phyloP scores from a whole-genome alignment of 2,797 vertebrate genomes.

The Huso huso region DNA sequence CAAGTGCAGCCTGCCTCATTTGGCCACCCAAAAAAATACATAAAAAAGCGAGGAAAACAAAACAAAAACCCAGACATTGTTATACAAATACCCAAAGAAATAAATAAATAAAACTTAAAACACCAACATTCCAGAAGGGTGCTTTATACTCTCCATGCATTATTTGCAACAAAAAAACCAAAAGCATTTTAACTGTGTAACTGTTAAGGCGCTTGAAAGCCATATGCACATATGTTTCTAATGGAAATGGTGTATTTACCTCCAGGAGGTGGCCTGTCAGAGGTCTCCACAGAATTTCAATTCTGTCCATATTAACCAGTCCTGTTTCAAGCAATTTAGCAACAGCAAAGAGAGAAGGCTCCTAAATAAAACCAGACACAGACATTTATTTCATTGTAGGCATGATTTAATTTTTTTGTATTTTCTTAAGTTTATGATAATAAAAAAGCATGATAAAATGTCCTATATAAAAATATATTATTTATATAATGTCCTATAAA shows the following conservation, averaged over 20 bases:
- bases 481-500: too few relatives aligned
- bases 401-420: too few relatives aligned
- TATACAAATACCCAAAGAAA: too few relatives aligned
- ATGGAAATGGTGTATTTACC: constrained; percentile 55
- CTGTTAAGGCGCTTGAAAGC: not conserved
- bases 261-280: constrained; percentile 90
- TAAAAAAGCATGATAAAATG: too few relatives aligned
- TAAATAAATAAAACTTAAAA: not conserved
- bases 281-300: constrained; percentile 95
- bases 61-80: too few relatives aligned
- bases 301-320: constrained; percentile 94
- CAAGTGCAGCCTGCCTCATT: too few relatives aligned
- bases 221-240: not conserved
- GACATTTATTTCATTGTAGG: not conserved
- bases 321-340: constrained; percentile 95
- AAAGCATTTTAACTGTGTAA: not conserved
- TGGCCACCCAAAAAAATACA: too few relatives aligned
- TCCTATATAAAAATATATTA: too few relatives aligned
- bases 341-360: constrained; percentile 94
- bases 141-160: not conserved
- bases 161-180: not conserved
- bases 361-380: constrained; percentile 47
- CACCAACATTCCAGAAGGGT: not conserved
- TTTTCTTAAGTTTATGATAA: too few relatives aligned
- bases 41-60: too few relatives aligned